Evolutionary conservation across 2,113 vertebrate genomes (phyloP), one percentile per base, ranked within the genome.

Genomic region (Scartelaos histophorus): DNA sequence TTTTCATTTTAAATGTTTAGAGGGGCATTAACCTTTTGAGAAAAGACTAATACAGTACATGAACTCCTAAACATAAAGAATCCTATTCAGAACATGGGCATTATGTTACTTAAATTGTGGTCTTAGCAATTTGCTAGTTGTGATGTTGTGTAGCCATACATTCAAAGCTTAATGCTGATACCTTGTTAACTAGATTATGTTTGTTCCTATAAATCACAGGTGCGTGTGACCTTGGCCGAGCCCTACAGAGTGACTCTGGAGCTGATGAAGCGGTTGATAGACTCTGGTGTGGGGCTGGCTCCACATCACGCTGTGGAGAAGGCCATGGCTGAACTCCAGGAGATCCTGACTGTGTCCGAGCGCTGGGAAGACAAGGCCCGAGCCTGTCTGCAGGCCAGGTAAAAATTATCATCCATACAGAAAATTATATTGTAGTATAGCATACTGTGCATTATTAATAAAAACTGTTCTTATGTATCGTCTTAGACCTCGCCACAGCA

Each of bases 291-390:
- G 70, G 97, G 97, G 7, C 92, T 99, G 86, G 96, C 98, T 13
- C 98, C 98, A 0, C 98, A 98, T 73, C 97, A 97, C 0, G 97
- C 98, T 1, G 96, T 99, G 69, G 98, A 99, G 90, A 98, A 98
- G 80, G 97, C 98, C 65, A 98, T 99, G 97, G 96, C 95, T 1
- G 97, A 98, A 75, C 93, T 99, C 29, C 98, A 99, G 80, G 97
- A 99, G 85, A 93, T 99, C 67, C 96, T 99, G 17, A 99, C 98
- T 0, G 95, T 99, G 53, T 99, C 98, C 0, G 98, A 99, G 88
- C 94, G 96, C 79, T 98, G 97, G 98, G 98, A 99, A 82, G 98
- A 99, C 81, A 98, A 98, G 83, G 97, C 98, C 34, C 96, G 97
- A 3, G 92, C 94, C 76, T 98, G 96, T 83, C 91, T 99, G 21